Percentiles rank a stretch among this genome's conserved stretches.
These are phyloP conservation scores for Menidia beryllina DNA, from an alignment of 2,113 vertebrate species.

Conservation along the genomic window DNA sequence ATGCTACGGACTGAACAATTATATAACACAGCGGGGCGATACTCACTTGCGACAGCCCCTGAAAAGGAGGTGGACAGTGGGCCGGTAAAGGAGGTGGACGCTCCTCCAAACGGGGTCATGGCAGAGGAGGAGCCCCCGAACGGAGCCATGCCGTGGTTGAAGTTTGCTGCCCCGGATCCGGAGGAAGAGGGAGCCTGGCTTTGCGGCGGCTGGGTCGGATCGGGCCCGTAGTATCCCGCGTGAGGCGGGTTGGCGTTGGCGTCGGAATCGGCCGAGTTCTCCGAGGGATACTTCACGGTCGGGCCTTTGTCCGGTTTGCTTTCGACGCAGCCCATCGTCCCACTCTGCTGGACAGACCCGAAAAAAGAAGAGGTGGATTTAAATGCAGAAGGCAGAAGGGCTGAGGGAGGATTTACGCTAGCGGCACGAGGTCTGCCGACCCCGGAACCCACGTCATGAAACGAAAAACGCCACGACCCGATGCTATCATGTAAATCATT, in stretches of 20 bases:
- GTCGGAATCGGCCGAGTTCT: slow-evolving; percentile 81
- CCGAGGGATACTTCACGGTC: slow-evolving; percentile 88
- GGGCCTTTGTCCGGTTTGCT: slow-evolving; percentile 95
- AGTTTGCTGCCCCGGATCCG: slow-evolving; percentile 79
- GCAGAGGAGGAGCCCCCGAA: slow-evolving; percentile 89
- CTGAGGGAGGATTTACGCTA: slow-evolving; percentile 21
- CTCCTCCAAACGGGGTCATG: slow-evolving; percentile 93
- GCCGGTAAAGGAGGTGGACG: slow-evolving; percentile 89
- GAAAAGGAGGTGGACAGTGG: slow-evolving; percentile 89
- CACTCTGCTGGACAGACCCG: slow-evolving; percentile 68
- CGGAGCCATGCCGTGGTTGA: slow-evolving; percentile 88
- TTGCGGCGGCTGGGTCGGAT: slow-evolving; percentile 86
- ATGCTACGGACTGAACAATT: neutral
- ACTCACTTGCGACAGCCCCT: slow-evolving; percentile 88
- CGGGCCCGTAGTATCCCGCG: slow-evolving; percentile 87
- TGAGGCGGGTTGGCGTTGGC: slow-evolving; percentile 79
- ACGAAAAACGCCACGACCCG: slow-evolving; percentile 44
- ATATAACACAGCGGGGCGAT: neutral
- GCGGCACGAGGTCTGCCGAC: slow-evolving; percentile 28
- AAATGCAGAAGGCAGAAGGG: neutral
- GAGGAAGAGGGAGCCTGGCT: slow-evolving; percentile 80
- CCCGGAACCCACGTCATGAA: slow-evolving; percentile 30
- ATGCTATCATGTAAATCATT: slow-evolving; percentile 57
- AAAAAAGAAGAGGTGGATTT: slow-evolving; percentile 11
- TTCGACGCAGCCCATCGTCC: slow-evolving; percentile 94